Percentiles rank a stretch among this genome's conserved stretches.
Evolutionary conservation across 2,113 vertebrate genomes (phyloP).

Genomic region (Calcarius ornatus): DNA sequence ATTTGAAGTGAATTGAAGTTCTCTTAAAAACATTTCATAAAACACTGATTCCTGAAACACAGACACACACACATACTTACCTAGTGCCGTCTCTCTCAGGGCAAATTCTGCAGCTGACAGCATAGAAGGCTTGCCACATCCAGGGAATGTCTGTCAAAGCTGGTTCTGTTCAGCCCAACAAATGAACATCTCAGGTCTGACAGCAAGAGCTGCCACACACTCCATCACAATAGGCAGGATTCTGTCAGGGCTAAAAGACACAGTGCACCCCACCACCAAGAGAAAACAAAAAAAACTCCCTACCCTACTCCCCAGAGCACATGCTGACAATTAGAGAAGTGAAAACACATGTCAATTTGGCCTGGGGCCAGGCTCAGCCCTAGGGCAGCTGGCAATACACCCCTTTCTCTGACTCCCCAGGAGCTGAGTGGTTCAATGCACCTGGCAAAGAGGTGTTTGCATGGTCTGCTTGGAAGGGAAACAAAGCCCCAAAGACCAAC

Average conservation of each 20-base stretch:
- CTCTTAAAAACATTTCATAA: not conserved
- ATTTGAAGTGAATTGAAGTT: not conserved
- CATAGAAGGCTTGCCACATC: not conserved
- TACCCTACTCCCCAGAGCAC: not conserved
- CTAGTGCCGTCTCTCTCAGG: not conserved
- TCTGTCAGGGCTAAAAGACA: not conserved
- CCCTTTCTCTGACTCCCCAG: not conserved
- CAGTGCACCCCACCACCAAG: accelerated
- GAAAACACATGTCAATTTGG: not conserved
- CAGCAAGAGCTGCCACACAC: not conserved
- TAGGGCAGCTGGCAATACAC: not conserved
- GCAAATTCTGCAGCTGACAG: not conserved
- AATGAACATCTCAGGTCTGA: not conserved
- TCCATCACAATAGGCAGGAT: accelerated
- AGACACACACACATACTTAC: accelerated
- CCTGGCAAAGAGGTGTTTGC: not conserved
- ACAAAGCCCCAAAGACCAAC: not conserved
- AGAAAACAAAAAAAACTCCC: not conserved
- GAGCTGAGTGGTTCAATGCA: not conserved
- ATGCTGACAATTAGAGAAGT: not conserved
- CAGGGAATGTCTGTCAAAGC: not conserved
- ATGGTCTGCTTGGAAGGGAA: not conserved
- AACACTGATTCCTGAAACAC: not conserved
- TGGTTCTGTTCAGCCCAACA: not conserved
- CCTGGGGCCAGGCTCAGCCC: not conserved